phyloP scores from a whole-genome alignment of 2,113 vertebrate genomes.

The Pleuronectes platessa region DNA sequence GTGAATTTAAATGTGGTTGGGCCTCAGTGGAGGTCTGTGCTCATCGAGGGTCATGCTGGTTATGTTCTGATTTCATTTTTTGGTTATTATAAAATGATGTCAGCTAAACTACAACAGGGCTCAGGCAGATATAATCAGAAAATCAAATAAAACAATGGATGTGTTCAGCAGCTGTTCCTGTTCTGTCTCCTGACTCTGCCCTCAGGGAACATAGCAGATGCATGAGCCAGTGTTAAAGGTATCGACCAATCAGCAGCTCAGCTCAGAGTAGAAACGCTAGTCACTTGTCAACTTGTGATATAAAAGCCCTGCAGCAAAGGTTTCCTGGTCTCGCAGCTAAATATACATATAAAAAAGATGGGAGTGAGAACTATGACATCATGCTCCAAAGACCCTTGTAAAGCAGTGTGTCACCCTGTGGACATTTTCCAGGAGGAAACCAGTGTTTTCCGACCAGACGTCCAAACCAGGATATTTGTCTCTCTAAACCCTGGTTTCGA shows the following conservation, averaged over 20 bases:
- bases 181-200: not conserved
- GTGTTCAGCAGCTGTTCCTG: conserved; percentile 20
- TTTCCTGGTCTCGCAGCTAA: conserved; percentile 54
- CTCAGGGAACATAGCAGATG: not conserved
- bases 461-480: conserved; percentile 76
- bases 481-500: conserved; percentile 61
- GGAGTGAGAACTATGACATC: conserved; percentile 74
- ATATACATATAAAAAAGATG: conserved; percentile 24
- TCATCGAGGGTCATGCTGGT: no score
- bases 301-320: conserved; percentile 30
- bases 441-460: conserved; percentile 76
- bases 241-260: not conserved
- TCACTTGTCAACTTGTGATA: conserved; percentile 44
- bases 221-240: not conserved
- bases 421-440: conserved; percentile 77
- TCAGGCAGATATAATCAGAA: not conserved
- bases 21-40: no score
- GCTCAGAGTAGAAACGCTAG: no score
- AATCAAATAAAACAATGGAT: conserved; percentile 6
- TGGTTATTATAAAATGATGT: not conserved
- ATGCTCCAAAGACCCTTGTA: conserved; percentile 76
- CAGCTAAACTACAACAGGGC: not conserved
- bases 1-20: no score
- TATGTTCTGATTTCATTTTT: no score
- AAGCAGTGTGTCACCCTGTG: conserved; percentile 79